Evolutionary conservation across 2,888 invertebrate genomes (phyloP).

Genomic region (Aleiodes testaceus): DNA sequence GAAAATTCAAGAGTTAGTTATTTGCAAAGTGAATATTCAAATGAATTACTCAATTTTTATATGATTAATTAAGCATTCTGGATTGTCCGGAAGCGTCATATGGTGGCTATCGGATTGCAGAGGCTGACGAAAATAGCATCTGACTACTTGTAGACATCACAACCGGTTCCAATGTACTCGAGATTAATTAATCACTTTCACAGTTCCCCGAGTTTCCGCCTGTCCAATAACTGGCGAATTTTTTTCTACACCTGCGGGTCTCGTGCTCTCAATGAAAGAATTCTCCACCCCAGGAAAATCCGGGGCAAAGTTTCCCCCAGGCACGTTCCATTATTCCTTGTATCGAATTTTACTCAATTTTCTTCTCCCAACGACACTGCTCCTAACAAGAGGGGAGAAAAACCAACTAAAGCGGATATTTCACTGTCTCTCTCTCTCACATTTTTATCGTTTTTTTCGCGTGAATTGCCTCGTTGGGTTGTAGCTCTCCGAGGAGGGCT

Average conservation of each 20-base stretch:
- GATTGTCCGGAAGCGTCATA: neutral
- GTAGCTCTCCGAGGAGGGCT: neutral
- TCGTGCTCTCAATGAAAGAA: neutral
- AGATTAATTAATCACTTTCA: conserved; percentile 32
- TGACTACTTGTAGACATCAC: conserved; percentile 36
- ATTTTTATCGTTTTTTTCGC: neutral
- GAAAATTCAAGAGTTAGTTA: neutral
- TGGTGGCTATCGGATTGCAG: conserved; percentile 15
- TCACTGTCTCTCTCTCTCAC: neutral
- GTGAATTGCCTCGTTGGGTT: neutral
- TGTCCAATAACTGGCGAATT: neutral
- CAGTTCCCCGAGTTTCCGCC: neutral
- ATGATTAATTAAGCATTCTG: neutral
- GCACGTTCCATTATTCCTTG: neutral
- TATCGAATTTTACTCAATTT: neutral
- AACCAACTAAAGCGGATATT: neutral
- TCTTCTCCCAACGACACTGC: neutral
- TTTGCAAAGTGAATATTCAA: conserved; percentile 15
- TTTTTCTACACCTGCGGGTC: neutral
- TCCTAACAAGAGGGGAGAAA: neutral
- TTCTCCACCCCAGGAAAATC: neutral
- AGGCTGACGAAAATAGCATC: conserved; percentile 38
- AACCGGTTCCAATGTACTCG: conserved; percentile 9
- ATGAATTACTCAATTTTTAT: neutral
- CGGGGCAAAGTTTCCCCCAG: neutral